Evolutionary conservation across 64 coral and sea anemone genomes (phyloP), one percentile per base, ranked within the genome.

Genomic region (Cladopsammia gracilis): DNA sequence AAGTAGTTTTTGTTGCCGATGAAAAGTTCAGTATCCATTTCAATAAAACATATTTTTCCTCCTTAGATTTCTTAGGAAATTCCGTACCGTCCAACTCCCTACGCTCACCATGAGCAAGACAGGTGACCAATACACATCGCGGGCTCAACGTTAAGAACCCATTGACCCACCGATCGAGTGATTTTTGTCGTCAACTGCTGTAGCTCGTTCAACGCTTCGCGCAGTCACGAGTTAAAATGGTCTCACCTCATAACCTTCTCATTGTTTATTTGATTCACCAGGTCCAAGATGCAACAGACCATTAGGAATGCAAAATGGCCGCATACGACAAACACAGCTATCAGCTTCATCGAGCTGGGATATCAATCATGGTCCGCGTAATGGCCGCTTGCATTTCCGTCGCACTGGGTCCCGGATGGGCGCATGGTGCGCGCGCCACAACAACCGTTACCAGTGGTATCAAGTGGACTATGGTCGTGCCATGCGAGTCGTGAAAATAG

Each of bases 241-340:
- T 56, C 1, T 5, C 53, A 12, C 0, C 53, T 12, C n/a, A 65
- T 20, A 65, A 59, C 20, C 46, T 47, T 20, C n/a, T n/a, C n/a
- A n/a, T 16, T 84, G 18, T 64, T 25, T 22, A 58, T 42, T 77
- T 70, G 10, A 52, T 87, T 34, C 47, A 60, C 73, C 47, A 75
- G 76, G 93, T 25, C 83, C 93, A 23, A 93, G 96, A 46, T 87
- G 96, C 54, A 87, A 98, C 92, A 98, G 66, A 49, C 67, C 92
- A 10, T 56, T 98, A 22, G 96, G 96, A 88, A 86, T 98, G 77
- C 82, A 94, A 83, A 94, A 86, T 64, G 95, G 95, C 7, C 86
- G 81, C 62, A 79, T 97, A 15, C 80, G 87, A 20, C 62, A 59
- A 6, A 94, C 57, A 19, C 95, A 94, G 62, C 83, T 97, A 13